Conservation (phyloP, 2,113 vertebrate species). For the Ahaetulla prasina region DNA sequence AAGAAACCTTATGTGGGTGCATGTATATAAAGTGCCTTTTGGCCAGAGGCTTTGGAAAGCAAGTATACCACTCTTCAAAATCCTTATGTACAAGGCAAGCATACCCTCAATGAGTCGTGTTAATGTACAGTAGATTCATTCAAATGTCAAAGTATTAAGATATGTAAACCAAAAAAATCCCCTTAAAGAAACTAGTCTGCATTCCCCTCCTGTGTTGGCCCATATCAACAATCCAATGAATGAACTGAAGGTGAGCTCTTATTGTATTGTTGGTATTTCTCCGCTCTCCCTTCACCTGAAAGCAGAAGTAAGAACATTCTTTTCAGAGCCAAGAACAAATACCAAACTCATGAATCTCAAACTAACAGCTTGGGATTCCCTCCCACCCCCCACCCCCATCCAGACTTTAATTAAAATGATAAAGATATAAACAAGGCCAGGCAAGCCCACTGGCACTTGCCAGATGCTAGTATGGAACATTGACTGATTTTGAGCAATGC, state of each 20-base stretch:
- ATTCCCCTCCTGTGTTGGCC: neutral
- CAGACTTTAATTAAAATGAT: conserved; percentile 57
- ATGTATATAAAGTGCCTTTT: neutral
- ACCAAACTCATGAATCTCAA: conserved; percentile 56
- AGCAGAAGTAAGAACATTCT: neutral
- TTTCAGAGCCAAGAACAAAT: conserved; percentile 47
- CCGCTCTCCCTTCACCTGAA: neutral
- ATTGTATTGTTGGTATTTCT: accelerated
- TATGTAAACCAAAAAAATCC: neutral
- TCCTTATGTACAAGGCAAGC: neutral
- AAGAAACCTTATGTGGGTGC: neutral
- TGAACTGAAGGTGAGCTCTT: neutral
- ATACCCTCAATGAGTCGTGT: neutral
- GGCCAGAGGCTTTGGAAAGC: neutral
- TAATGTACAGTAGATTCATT: neutral
- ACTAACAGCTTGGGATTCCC: conserved; percentile 40
- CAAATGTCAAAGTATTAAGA: neutral
- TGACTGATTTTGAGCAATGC: neutral
- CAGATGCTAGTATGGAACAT: neutral
- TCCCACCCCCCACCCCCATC: neutral
- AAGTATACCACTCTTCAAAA: neutral
- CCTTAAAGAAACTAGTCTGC: accelerated
- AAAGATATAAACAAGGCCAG: conserved; percentile 40
- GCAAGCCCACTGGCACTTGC: conserved; percentile 46
- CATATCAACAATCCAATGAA: accelerated